Base-by-base conservation (phyloP, 2,888 invertebrate genomes). In the Cheilosia urbana region DNA sequence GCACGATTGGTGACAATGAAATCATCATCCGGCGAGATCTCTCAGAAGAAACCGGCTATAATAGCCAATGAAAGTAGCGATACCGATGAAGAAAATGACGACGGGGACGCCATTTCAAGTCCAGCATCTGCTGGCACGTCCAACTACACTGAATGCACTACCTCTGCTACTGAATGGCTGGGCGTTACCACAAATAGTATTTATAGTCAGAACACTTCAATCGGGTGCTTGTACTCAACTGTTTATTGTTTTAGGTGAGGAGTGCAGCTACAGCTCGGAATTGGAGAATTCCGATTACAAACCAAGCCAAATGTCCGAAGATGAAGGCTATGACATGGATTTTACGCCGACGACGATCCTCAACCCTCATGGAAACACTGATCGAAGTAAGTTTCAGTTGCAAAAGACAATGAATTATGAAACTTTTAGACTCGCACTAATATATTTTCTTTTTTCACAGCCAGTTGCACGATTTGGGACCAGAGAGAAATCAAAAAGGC, bases 401-500 rank as follows among this genome's bases (percentile, higher is more conserved):
- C 24, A 27, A 27, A 5, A 27, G 24, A 27, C 5, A 27, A 27
- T 27, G 24, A 4, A 27, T 5, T 27, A 4, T 27, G 0, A 27
- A 27, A 27, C 27, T 27, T 7, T 27, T 27, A 27, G 3, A 9
- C 7, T n/a, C 1, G 2, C n/a, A 47, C n/a, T 9, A 1, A 47
- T 47, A 9, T 17, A 17, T 17, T 51, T n/a, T 40, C 3, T 9
- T 6, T 76, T 80, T 21, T 37, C 13, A 13, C 90, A 98, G 98
- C 98, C 83, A 98, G 97, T 89, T 99, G 98, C 91, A 97, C 98
- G 63, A 96, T 99, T 93, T 99, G 98, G 98, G 97, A 98, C 90
- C 95, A 95, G 37, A 95, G 96, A 7, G 97, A 98, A 85, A 95
- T 97, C 27, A 96, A 98, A 90, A 98, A 98, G 91, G 97, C 97